Conservation (phyloP, 2,888 invertebrate genomes). For the Pilophorus perplexus region DNA sequence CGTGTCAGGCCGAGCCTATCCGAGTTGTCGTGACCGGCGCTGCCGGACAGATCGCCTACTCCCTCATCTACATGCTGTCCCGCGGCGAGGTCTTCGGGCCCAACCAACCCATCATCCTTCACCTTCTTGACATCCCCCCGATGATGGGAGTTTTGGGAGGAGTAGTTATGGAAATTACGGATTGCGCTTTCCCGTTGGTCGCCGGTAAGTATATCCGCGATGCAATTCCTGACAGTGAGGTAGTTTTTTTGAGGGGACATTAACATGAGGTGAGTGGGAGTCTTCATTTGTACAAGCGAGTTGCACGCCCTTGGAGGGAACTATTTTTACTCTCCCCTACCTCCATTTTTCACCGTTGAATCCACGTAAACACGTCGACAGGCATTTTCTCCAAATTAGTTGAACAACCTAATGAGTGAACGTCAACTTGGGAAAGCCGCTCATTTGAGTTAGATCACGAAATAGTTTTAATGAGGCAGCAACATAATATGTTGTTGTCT, state of each 20-base stretch:
- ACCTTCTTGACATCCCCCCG: constrained; percentile 89
- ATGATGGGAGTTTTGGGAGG: constrained; percentile 97
- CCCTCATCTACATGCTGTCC: constrained; percentile 88
- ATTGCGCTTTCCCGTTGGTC: constrained; percentile 89
- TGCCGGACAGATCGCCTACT: constrained; percentile 98
- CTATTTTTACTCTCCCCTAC: constrained; percentile 9
- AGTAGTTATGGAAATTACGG: constrained; percentile 95
- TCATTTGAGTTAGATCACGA: too few species aligned
- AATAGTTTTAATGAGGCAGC: too few species aligned
- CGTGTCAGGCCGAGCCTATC: constrained; percentile 78
- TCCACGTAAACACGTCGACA: constrained; percentile 2
- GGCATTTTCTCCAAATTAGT: constrained; percentile 5
- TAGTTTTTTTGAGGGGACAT: too few species aligned
- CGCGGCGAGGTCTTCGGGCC: constrained; percentile 94
- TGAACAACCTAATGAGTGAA: too few species aligned
- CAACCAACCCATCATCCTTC: constrained; percentile 80
- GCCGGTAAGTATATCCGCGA: constrained; percentile 62
- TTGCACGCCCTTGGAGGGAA: constrained; percentile 11
- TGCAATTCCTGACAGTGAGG: too few species aligned
- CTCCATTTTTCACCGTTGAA: background rate
- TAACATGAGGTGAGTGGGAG: too few species aligned
- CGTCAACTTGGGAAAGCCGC: too few species aligned
- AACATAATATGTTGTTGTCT: too few species aligned
- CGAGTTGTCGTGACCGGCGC: constrained; percentile 96
- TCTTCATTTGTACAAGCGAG: too few species aligned